phyloP scores from a whole-genome alignment of 2,797 vertebrate species.

The Pitangus sulphuratus region DNA sequence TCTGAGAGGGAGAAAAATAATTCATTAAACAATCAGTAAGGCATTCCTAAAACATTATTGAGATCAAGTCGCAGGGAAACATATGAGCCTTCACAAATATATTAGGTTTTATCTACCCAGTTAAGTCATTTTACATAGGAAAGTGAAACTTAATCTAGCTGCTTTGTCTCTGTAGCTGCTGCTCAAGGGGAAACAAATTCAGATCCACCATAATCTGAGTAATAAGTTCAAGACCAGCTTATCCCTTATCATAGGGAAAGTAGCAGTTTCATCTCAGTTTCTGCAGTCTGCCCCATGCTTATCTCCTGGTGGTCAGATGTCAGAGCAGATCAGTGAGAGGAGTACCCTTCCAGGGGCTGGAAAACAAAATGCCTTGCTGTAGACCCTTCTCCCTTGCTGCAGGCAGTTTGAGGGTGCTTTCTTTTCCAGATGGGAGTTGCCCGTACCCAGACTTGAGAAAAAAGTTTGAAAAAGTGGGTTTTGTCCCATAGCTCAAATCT shows the following conservation, averaged over 20 bases:
- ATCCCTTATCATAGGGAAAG: conserved; percentile 34
- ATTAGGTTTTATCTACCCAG: conserved; percentile 57
- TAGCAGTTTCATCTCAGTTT: conserved; percentile 41
- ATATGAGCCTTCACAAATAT: conserved; percentile 47
- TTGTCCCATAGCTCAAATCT: not conserved
- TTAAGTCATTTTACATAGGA: conserved; percentile 65
- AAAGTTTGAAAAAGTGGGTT: not conserved
- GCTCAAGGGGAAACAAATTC: conserved; percentile 54
- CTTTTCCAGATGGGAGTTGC: not conserved
- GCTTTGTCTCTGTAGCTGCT: conserved; percentile 27
- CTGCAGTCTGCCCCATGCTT: not conserved
- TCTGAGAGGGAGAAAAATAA: conserved; percentile 57
- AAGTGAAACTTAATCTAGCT: conserved; percentile 54
- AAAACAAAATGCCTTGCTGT: not conserved
- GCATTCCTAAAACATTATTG: conserved; percentile 51
- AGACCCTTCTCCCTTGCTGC: not conserved
- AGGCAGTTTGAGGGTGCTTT: not conserved
- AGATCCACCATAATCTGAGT: conserved; percentile 49
- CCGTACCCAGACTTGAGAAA: rapidly evolving
- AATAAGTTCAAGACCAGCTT: conserved; percentile 46
- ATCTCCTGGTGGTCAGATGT: not conserved
- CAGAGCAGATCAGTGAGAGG: not conserved
- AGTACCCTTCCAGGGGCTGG: not conserved
- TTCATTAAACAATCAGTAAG: conserved; percentile 59
- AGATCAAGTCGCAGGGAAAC: conserved; percentile 55